Conservation (phyloP, 2,888 invertebrate genomes). For the Xanthia icteritia region DNA sequence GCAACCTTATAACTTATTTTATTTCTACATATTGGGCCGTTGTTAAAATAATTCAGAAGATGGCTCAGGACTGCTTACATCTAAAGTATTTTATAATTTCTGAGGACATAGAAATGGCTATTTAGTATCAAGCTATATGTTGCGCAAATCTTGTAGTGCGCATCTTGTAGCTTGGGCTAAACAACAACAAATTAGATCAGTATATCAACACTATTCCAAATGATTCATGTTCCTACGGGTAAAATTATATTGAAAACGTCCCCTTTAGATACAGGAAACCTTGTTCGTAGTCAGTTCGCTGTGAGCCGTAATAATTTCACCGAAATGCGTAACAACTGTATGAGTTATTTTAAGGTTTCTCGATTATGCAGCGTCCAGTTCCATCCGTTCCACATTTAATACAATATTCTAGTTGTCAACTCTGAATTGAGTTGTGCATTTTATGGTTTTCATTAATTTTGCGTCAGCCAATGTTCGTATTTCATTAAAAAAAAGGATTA, state of each 20-base stretch:
- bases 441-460: conserved; percentile 60
- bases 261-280: conserved; percentile 6
- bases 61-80: background rate
- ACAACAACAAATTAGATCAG: background rate
- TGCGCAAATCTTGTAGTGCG: background rate
- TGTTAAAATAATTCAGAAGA: background rate
- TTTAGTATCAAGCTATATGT: background rate
- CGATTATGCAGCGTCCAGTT: conserved; percentile 41
- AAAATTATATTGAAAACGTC: background rate
- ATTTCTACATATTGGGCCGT: background rate
- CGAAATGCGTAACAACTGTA: conserved; percentile 52
- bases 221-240: background rate
- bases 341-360: conserved; percentile 69
- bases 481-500: conserved; percentile 11
- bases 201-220: background rate
- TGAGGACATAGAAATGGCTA: too few species aligned
- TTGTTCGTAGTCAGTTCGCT: conserved; percentile 1
- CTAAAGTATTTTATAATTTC: background rate
- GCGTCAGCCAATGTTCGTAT: conserved; percentile 28
- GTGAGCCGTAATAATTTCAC: conserved; percentile 45
- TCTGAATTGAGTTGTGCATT: conserved; percentile 66
- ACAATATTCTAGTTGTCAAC: conserved; percentile 63
- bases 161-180: too few species aligned
- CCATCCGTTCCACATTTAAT: conserved; percentile 42
- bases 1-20: conserved; percentile 10